Evolutionary conservation across 2,888 invertebrate species (phyloP).

Genomic region (Melolontha melolontha): DNA sequence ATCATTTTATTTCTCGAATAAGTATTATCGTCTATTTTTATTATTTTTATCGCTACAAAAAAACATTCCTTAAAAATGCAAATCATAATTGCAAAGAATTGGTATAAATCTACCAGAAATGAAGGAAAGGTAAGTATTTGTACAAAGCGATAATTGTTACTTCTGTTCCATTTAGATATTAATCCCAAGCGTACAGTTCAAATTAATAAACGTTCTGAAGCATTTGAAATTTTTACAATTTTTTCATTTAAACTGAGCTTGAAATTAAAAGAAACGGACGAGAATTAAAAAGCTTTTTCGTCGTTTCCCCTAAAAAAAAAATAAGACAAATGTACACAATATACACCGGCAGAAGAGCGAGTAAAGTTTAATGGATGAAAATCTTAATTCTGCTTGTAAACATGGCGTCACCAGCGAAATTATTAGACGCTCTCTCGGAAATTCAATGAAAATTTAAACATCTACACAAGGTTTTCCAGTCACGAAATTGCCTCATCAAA

Average conservation of each 20-base stretch:
- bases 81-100: no score
- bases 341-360: not conserved
- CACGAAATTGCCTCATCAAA: conserved; percentile 26
- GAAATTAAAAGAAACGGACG: conserved; percentile 4
- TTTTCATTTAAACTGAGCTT: not conserved
- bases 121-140: no score
- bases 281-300: conserved; percentile 16
- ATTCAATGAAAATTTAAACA: conserved; percentile 19
- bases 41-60: no score
- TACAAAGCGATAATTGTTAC: no score
- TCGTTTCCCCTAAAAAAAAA: conserved; percentile 2
- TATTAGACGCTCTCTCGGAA: conserved; percentile 1
- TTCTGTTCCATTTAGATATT: no score
- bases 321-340: conserved; percentile 16
- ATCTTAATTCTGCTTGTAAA: conserved; percentile 14
- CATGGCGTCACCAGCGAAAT: conserved; percentile 3
- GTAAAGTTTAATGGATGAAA: conserved; percentile 21
- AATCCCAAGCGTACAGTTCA: no score
- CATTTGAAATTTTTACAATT: no score
- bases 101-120: no score
- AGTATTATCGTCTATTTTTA: no score
- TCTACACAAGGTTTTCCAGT: conserved; percentile 15
- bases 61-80: no score
- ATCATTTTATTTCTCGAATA: no score
- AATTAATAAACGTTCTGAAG: conserved; percentile 6